Evolutionary conservation across 2,113 vertebrate species (phyloP), one percentile per base, ranked within the genome.

Genomic region (Pyxicephalus adspersus): DNA sequence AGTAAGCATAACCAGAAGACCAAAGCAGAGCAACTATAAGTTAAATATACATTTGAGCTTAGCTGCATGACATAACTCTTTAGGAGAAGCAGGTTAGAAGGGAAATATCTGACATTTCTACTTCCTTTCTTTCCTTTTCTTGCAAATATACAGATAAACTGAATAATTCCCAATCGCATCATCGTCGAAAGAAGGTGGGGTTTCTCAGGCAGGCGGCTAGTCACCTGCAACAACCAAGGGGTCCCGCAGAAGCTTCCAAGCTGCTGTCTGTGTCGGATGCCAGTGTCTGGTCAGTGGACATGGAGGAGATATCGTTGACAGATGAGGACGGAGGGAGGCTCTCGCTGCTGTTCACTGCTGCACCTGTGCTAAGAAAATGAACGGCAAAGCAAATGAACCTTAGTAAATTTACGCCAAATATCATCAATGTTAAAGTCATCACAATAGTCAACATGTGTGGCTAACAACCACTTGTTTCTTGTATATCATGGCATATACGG

Each of bases 291-390:
- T 98, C 97, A 58, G 97, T 99, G 93, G 97, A 98, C 96, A 98
- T 99, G 93, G 97, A 99, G 88, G 97, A 99, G 94, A 99, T 97
- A 93, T 99, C 98, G 0, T 99, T 98, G 92, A 97, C 97, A 76
- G 98, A 99, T 83, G 98, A 96, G 89, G 98, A 99, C 15, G 96
- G 98, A 87, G 96, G 97, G 94, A 96, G 97, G 89, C 97, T 99
- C 93, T 99, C 98, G 84, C 97, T 99, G 95, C 97, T 97, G 95
- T 98, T 99, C 97, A 99, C 94, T 96, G 98, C 97, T 98, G 97
- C 98, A 99, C 98, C 98, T 99, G 98, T 92, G 97, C 98, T 99
- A 93, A 95, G 98, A 94, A 95, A 99, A 98, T 71, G 87, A 99
- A 97, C 94, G 91, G 89, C 93, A 87, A 88, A 87, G 91, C 94